Percentiles rank a stretch among this genome's conserved stretches.
Conservation (phyloP, 2,888 invertebrate genomes). For the Atherix ibis region DNA sequence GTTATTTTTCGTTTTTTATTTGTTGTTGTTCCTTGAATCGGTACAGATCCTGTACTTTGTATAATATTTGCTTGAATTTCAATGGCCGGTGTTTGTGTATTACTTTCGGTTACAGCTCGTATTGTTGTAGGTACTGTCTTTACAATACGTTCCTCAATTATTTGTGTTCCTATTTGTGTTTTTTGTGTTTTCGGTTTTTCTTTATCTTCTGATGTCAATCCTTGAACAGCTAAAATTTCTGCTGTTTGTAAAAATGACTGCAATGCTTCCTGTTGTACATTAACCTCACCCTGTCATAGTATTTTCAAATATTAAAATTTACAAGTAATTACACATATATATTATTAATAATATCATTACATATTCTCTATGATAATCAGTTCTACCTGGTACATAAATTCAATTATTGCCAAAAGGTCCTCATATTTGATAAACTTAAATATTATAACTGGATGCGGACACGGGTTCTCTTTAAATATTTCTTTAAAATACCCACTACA, state of each 20-base stretch:
- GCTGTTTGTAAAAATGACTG: constrained; percentile 65
- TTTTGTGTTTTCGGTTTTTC: constrained; percentile 26
- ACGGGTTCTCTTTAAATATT: constrained; percentile 59
- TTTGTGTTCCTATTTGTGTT: constrained; percentile 11
- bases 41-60: constrained; percentile 6
- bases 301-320: too few species aligned
- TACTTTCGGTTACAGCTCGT: constrained; percentile 7
- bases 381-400: constrained; percentile 59
- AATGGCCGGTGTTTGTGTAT: constrained; percentile 9
- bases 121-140: constrained; percentile 26
- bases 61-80: constrained; percentile 8
- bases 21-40: constrained; percentile 7
- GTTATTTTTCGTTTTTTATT: constrained; percentile 28
- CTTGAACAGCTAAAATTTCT: constrained; percentile 59
- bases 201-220: constrained; percentile 42
- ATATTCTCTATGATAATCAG: too few species aligned
- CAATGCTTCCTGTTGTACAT: constrained; percentile 61
- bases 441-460: constrained; percentile 66
- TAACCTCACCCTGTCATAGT: constrained; percentile 49
- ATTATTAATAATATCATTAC: too few species aligned
- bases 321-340: too few species aligned
- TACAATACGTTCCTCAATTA: constrained; percentile 20
- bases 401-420: constrained; percentile 60
- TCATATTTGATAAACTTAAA: constrained; percentile 63
- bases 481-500: constrained; percentile 68